Conservation (phyloP, 2,113 vertebrate species). For the Dinomys branickii region DNA sequence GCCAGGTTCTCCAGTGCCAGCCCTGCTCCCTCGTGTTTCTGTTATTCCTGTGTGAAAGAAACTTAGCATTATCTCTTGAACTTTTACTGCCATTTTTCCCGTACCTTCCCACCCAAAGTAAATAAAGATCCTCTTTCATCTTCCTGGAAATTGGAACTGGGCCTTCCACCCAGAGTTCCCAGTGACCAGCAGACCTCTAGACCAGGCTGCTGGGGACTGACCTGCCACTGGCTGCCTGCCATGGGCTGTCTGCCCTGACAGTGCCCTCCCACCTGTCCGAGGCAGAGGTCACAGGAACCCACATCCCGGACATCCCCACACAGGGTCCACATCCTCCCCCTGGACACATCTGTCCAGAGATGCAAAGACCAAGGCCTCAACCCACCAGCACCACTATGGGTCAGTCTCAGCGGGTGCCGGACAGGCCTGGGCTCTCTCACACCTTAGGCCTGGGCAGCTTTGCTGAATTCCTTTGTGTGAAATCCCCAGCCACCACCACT, state of each 20-base stretch:
- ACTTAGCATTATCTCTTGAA: neutral
- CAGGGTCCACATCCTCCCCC: fast-evolving
- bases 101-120: neutral
- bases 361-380: fast-evolving
- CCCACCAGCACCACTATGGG: neutral
- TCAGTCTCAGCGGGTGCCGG: fast-evolving
- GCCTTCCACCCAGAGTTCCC: neutral
- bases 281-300: neutral
- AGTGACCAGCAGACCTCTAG: neutral
- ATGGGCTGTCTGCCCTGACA: neutral
- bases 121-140: neutral
- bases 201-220: neutral
- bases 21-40: neutral
- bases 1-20: neutral
- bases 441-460: fast-evolving
- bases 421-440: neutral
- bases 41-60: neutral
- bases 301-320: fast-evolving
- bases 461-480: neutral
- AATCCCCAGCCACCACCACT: too few species aligned
- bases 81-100: neutral
- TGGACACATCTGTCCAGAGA: fast-evolving
- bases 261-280: too few species aligned
- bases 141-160: neutral
- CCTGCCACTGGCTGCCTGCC: fast-evolving